Evolutionary conservation across 2,113 vertebrate species (phyloP), one percentile per base, ranked within the genome.

Genomic region (Plecotus auritus): DNA sequence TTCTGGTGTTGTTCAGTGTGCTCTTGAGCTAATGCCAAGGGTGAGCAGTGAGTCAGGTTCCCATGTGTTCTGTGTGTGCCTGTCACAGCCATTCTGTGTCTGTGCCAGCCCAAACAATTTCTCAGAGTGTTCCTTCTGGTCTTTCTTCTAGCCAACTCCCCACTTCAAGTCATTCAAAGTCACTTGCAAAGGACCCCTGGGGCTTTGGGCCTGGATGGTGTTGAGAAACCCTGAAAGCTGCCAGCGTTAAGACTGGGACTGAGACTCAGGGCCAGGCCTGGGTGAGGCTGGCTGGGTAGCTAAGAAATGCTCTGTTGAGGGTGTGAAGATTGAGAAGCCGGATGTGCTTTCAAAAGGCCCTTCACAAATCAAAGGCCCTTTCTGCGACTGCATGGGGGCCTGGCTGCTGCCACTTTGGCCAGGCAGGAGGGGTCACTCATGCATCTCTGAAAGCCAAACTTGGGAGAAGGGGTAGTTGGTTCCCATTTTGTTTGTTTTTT

Each of bases 401-500:
- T 92, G 88, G 84, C 78, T 95, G 37, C 37, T 87, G 54, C 56
- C 16, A 28, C 40, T 84, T 80, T 16, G 22, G 83, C 73, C 35
- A 81, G 73, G 35, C n/a, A 73, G 45, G 69, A 85, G 66, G 61
- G 45, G n/a, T n/a, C 64, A 26, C n/a, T 92, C 42, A 49, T 4
- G 20, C 4, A 80, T 32, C 20, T 80, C 28, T 83, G 54, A 93
- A 93, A 96, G 59, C 67, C 67, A 76, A 56, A 16, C 32, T 78
- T 80, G 32, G 9, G 42, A 56, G 40, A 47, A 54, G 40, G 54
- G 18, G 20, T 30, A 82, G 5, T 42, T 85, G 54, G n/a, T 88
- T 95, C 32, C 22, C 56, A 89, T 87, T 93, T 93, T 91, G 23
- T 83, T 92, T 93, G 40, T 70, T 93, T 93, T 94, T 77, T 37